Conservation (phyloP, 2,888 invertebrate genomes). For the Diploptera punctata region DNA sequence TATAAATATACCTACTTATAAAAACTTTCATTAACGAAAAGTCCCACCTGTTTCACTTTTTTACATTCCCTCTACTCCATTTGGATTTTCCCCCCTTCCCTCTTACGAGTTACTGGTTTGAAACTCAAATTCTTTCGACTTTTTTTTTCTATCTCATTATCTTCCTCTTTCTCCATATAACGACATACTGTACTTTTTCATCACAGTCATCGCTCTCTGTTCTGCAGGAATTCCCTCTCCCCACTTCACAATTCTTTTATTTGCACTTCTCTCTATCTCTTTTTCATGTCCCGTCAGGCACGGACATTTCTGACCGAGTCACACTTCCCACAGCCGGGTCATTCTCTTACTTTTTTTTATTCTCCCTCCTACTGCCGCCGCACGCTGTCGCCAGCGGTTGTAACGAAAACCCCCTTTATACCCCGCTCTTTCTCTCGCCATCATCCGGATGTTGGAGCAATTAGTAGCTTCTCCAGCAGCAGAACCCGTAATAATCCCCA, state of each 20-base stretch:
- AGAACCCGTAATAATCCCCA: not conserved
- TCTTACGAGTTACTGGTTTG: not conserved
- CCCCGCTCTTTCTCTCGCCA: not conserved
- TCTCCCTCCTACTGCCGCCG: not conserved
- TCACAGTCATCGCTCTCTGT: not conserved
- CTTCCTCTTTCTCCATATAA: too few relatives aligned
- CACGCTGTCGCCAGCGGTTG: not conserved
- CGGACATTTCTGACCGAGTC: not conserved
- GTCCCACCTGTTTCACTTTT: too few relatives aligned
- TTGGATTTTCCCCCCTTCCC: too few relatives aligned
- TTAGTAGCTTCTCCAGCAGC: not conserved
- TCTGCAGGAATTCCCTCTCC: not conserved
- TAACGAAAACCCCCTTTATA: not conserved
- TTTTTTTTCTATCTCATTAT: slow-evolving; percentile 10
- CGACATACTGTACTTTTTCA: not conserved
- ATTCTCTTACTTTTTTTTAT: not conserved
- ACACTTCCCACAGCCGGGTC: not conserved
- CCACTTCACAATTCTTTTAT: too few relatives aligned
- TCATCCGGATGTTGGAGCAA: not conserved
- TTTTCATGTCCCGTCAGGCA: not conserved
- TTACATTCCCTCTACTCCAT: too few relatives aligned
- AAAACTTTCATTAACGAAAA: too few relatives aligned
- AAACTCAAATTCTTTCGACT: not conserved
- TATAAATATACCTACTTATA: too few relatives aligned
- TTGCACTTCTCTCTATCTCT: too few relatives aligned